A percentile compares a stretch with the other conserved stretches of the same genome.
Conservation (phyloP, 2,113 vertebrate genomes). For the Strigops habroptila region DNA sequence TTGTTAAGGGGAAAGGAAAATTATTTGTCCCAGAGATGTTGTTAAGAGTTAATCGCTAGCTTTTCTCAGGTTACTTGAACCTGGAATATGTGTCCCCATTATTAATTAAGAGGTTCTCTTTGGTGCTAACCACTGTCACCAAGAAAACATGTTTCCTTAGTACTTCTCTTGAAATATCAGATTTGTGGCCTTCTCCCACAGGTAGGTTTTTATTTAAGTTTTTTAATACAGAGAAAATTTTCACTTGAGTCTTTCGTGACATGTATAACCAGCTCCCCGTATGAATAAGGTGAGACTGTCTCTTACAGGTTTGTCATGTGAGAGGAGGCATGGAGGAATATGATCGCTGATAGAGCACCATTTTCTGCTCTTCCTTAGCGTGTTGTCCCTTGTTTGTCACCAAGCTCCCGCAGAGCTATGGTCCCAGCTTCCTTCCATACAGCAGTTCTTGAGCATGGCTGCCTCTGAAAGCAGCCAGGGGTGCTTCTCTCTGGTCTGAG, state of each 20-base stretch:
- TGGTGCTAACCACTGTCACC: not conserved
- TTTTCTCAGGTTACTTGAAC: conserved; percentile 13
- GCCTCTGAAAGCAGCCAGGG: not conserved
- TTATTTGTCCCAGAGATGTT: not conserved
- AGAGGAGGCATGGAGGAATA: not conserved
- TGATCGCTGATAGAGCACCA: not conserved
- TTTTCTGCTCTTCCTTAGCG: not conserved
- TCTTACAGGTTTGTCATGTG: not conserved
- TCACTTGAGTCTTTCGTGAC: not conserved
- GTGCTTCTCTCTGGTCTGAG: not conserved
- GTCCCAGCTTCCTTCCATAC: not conserved
- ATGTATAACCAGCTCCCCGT: not conserved
- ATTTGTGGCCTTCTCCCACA: not conserved
- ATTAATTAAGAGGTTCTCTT: not conserved
- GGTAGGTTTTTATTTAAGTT: not conserved
- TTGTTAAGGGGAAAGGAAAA: not conserved
- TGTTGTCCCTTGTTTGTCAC: not conserved
- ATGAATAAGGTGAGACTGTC: not conserved
- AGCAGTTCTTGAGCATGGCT: not conserved
- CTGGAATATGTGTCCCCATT: not conserved
- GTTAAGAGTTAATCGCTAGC: not conserved
- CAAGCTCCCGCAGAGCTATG: not conserved
- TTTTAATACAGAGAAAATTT: not conserved
- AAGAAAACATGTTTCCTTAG: not conserved
- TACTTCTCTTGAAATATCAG: not conserved